These are phyloP conservation scores for Cotesia congregata DNA, from an alignment of 2,888 invertebrate species.

Conservation along the genomic window DNA sequence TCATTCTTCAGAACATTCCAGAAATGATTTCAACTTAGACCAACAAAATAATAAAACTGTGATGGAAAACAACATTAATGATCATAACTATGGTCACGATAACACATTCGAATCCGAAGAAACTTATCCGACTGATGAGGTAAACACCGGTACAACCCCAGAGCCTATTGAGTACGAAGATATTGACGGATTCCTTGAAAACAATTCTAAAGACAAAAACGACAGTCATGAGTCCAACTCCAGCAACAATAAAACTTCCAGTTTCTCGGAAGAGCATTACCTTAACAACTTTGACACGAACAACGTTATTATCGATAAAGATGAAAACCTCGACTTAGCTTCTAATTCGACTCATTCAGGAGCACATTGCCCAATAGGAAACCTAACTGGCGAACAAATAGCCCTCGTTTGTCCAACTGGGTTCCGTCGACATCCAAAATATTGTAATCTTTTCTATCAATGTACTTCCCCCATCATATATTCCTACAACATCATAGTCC, in stretches of 20 bases:
- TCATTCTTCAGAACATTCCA: too few relatives aligned
- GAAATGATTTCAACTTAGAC: too few relatives aligned
- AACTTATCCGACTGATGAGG: too few relatives aligned
- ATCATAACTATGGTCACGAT: too few relatives aligned
- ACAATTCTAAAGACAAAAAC: too few relatives aligned
- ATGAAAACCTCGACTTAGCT: not conserved
- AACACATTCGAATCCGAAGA: too few relatives aligned
- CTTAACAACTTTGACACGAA: not conserved
- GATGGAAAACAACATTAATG: too few relatives aligned
- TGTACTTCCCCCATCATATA: slow-evolving; percentile 78
- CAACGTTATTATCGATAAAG: not conserved
- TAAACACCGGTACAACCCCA: too few relatives aligned
- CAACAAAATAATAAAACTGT: too few relatives aligned
- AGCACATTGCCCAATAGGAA: slow-evolving; percentile 42
- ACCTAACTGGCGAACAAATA: slow-evolving; percentile 77
- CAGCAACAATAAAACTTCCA: not conserved
- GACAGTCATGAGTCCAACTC: too few relatives aligned
- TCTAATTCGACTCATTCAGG: not conserved
- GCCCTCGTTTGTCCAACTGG: slow-evolving; percentile 85
- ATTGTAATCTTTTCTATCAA: slow-evolving; percentile 85
- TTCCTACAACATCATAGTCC: slow-evolving; percentile 78
- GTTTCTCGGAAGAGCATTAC: not conserved
- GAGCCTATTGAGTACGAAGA: too few relatives aligned
- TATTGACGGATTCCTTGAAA: too few relatives aligned
- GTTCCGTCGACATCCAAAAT: slow-evolving; percentile 83